Evolutionary conservation across 2,113 vertebrate species (phyloP).

Genomic region (Lophotis ruficrista): DNA sequence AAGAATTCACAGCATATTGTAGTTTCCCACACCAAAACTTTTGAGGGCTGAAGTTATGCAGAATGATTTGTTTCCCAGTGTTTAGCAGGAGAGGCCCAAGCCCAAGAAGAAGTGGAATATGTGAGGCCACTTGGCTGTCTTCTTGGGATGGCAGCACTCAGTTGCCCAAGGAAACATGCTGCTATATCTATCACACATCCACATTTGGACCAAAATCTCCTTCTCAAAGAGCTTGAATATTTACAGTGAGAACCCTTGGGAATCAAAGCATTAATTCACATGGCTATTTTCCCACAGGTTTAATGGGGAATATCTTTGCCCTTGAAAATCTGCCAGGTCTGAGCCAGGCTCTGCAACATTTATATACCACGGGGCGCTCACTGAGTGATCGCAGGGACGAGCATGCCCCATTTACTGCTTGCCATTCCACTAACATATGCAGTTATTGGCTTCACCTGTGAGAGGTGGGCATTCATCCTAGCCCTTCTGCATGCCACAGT

Average conservation of each 20-base stretch:
- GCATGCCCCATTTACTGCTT: neutral
- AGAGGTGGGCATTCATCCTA: neutral
- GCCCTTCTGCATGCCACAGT: neutral
- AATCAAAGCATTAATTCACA: slow-evolving; percentile 24
- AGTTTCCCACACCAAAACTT: neutral
- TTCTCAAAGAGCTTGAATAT: neutral
- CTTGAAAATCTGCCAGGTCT: slow-evolving; percentile 48
- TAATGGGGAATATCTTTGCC: slow-evolving; percentile 17
- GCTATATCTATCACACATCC: slow-evolving; percentile 27
- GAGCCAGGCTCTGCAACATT: neutral
- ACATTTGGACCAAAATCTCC: slow-evolving; percentile 22
- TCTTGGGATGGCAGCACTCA: neutral
- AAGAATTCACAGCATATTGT: neutral
- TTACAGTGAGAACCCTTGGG: slow-evolving; percentile 16
- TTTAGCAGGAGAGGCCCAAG: neutral
- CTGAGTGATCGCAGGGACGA: neutral
- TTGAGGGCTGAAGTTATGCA: neutral
- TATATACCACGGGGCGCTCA: neutral
- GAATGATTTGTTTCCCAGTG: neutral
- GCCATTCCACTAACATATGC: neutral
- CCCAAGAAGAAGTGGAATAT: neutral
- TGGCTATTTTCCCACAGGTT: slow-evolving; percentile 52
- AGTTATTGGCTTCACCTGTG: neutral
- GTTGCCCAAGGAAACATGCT: slow-evolving; percentile 9
- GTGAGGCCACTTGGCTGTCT: neutral